phyloP scores from a whole-genome alignment of 2,888 invertebrate genomes.

The Amblyjoppa proteus region DNA sequence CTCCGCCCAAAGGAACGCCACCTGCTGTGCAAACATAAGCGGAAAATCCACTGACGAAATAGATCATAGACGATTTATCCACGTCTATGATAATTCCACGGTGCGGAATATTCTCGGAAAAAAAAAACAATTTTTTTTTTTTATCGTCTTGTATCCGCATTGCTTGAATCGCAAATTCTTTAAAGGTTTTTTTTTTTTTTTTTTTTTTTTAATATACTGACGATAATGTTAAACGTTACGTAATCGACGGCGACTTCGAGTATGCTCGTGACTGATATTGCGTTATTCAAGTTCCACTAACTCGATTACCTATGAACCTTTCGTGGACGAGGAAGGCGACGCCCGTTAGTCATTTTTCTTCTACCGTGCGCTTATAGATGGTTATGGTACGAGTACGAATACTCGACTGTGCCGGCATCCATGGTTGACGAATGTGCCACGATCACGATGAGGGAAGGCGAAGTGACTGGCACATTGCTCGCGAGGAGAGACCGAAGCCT shows the following conservation, averaged over 20 bases:
- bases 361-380: neutral
- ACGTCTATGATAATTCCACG: neutral
- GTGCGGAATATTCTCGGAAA: neutral
- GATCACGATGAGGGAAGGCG: slow-evolving; percentile 68
- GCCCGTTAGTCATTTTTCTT: slow-evolving; percentile 56
- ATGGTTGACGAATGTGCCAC: slow-evolving; percentile 72
- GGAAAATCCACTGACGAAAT: slow-evolving; percentile 59
- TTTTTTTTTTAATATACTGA: neutral
- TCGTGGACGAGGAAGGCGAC: slow-evolving; percentile 57
- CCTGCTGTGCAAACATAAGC: slow-evolving; percentile 69
- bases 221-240: neutral
- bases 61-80: neutral
- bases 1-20: slow-evolving; percentile 50
- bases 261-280: slow-evolving; percentile 11
- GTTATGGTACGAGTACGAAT: slow-evolving; percentile 15
- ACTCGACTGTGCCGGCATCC: slow-evolving; percentile 29
- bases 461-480: slow-evolving; percentile 71
- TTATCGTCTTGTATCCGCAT: neutral
- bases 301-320: slow-evolving; percentile 56
- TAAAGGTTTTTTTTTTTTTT: neutral
- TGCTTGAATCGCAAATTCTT: neutral
- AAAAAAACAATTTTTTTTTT: neutral
- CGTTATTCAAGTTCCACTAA: slow-evolving; percentile 34
- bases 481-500: slow-evolving; percentile 28
- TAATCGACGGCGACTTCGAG: neutral